Percentiles rank a stretch among this genome's conserved stretches.
Evolutionary conservation across 2,113 vertebrate species (phyloP).

Genomic region (Oncorhynchus nerka): DNA sequence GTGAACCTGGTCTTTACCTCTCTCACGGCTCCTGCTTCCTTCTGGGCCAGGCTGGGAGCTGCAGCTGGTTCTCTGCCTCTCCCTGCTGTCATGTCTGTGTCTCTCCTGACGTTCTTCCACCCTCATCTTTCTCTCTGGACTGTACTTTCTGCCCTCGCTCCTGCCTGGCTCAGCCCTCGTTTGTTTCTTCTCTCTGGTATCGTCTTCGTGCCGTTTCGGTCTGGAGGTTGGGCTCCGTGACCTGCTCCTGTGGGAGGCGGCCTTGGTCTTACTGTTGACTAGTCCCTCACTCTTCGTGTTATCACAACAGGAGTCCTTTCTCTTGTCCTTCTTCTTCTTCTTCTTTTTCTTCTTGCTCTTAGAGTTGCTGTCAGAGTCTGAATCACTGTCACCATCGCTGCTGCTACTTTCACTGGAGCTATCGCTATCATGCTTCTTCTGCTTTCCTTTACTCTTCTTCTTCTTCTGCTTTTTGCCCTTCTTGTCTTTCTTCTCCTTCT

Average conservation of each 20-base stretch:
- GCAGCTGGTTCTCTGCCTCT: slow-evolving; percentile 39
- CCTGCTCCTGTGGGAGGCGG: slow-evolving; percentile 66
- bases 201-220: slow-evolving; percentile 56
- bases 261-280: slow-evolving; percentile 71
- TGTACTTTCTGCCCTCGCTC: slow-evolving; percentile 60
- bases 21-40: slow-evolving; percentile 36
- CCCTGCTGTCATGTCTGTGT: slow-evolving; percentile 62
- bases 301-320: slow-evolving; percentile 76
- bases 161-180: slow-evolving; percentile 64
- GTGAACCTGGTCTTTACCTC: slow-evolving; percentile 34
- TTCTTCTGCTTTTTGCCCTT: slow-evolving; percentile 78
- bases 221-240: slow-evolving; percentile 57
- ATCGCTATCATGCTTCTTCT: slow-evolving; percentile 75
- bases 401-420: slow-evolving; percentile 74
- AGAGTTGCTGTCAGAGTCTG: slow-evolving; percentile 63
- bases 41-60: slow-evolving; percentile 42
- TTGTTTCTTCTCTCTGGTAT: slow-evolving; percentile 53
- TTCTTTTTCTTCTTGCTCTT: slow-evolving; percentile 73
- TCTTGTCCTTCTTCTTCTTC: slow-evolving; percentile 79
- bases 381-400: slow-evolving; percentile 39
- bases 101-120: slow-evolving; percentile 65
- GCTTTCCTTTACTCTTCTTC: slow-evolving; percentile 83
- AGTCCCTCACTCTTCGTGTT: slow-evolving; percentile 70
- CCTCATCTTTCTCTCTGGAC: slow-evolving; percentile 65
- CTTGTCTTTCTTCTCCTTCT: slow-evolving; percentile 77